These are phyloP conservation scores for Diglossa cyanea DNA, from an alignment of 2,797 vertebrate species.

Conservation along the genomic window DNA sequence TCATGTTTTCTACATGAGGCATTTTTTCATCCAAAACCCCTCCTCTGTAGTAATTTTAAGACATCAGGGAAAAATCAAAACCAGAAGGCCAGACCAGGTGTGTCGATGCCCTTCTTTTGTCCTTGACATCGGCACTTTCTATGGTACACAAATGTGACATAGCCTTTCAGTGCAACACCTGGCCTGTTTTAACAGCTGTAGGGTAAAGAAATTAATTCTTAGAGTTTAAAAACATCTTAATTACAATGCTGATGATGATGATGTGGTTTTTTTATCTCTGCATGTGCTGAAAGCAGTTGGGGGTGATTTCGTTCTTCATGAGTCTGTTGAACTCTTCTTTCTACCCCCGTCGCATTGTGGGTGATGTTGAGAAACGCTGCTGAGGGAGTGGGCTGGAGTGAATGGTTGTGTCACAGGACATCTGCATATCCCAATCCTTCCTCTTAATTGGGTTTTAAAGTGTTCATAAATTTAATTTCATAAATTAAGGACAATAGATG, in stretches of 20 bases:
- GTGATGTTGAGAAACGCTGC: background rate
- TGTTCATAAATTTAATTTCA: background rate
- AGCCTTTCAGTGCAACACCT: background rate
- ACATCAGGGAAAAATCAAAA: background rate
- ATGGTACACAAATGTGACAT: background rate
- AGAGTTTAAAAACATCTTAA: background rate
- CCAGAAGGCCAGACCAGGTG: background rate
- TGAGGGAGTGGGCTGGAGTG: background rate
- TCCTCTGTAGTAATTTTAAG: background rate
- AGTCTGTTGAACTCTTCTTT: background rate
- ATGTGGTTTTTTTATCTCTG: background rate
- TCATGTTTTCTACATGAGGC: background rate
- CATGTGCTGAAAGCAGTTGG: background rate
- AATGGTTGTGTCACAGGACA: background rate
- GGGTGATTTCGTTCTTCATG: background rate
- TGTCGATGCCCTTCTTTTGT: background rate
- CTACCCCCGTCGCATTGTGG: rapidly evolving
- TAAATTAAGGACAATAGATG: background rate
- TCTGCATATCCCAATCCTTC: background rate
- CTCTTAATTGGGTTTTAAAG: background rate
- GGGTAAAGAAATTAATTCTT: background rate
- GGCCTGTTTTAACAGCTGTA: background rate
- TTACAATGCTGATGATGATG: background rate
- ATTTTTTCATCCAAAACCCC: background rate
- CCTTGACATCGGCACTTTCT: background rate